These are phyloP conservation scores for Lycocorax pyrrhopterus DNA, from an alignment of 2,113 vertebrate genomes.

Conservation along the genomic window DNA sequence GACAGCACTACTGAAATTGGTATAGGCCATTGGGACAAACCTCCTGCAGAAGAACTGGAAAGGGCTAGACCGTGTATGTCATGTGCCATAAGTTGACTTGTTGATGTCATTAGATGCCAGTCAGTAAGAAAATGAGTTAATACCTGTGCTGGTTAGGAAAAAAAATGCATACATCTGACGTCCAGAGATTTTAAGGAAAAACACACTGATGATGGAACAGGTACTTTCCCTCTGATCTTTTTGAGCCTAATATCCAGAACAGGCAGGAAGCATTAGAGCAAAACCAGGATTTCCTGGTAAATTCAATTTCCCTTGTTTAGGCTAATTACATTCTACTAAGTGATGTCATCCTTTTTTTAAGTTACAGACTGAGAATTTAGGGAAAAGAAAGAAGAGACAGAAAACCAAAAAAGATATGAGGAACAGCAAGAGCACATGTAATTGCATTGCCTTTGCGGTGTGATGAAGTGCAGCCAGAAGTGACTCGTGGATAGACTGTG, in stretches of 20 bases:
- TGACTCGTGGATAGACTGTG: rapidly evolving
- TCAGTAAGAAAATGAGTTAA: not conserved
- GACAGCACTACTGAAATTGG: not conserved
- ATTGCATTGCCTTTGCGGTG: not conserved
- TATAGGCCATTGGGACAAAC: not conserved
- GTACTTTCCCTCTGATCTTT: not conserved
- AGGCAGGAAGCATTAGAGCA: constrained; percentile 32
- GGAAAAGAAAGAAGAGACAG: not conserved
- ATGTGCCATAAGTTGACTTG: not conserved
- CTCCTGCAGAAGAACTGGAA: not conserved
- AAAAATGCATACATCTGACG: not conserved
- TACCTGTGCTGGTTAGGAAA: not conserved
- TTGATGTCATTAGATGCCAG: not conserved
- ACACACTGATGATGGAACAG: not conserved
- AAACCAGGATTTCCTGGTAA: constrained; percentile 41
- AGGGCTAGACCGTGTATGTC: rapidly evolving
- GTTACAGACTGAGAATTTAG: not conserved
- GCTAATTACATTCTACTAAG: not conserved
- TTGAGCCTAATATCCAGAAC: not conserved
- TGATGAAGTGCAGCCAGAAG: not conserved
- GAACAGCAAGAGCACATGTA: not conserved
- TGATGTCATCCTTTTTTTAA: not conserved
- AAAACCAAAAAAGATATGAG: not conserved
- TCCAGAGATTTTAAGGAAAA: not conserved
- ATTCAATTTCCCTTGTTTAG: not conserved